Percentiles rank a stretch among this genome's conserved stretches.
These are phyloP conservation scores for Phaethon lepturus DNA, from an alignment of 2,113 vertebrate genomes.

Conservation along the genomic window DNA sequence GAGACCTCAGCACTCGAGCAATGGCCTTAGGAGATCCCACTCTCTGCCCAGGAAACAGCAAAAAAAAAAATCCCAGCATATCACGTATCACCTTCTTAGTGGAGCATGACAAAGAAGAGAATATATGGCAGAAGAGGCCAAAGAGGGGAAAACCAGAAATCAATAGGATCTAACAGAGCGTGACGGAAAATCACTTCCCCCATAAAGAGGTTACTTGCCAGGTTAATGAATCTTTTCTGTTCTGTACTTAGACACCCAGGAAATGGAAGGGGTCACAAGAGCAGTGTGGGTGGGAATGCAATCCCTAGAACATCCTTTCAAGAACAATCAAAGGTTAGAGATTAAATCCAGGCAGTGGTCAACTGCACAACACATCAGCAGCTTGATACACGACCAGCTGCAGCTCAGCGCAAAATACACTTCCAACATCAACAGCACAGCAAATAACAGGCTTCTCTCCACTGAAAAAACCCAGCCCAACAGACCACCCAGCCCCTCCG, in stretches of 20 bases:
- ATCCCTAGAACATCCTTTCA: conserved; percentile 54
- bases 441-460: neutral
- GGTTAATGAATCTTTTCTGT: conserved; percentile 72
- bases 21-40: conserved; percentile 6
- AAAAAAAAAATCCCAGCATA: neutral
- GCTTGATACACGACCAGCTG: neutral
- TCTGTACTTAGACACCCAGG: conserved; percentile 62
- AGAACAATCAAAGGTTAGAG: conserved; percentile 58
- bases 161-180: conserved; percentile 65
- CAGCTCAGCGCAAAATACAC: neutral
- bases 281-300: conserved; percentile 57
- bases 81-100: conserved; percentile 43
- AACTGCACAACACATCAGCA: conserved; percentile 19
- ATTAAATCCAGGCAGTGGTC: conserved; percentile 41
- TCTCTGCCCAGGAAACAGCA: conserved; percentile 1
- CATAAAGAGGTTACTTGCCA: conserved; percentile 63
- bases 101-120: conserved; percentile 54
- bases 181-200: conserved; percentile 62
- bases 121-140: conserved; percentile 62
- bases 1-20: neutral
- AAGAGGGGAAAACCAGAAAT: conserved; percentile 50
- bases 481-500: neutral
- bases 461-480: neutral
- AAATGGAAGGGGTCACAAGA: conserved; percentile 61
- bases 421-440: neutral